Evolutionary conservation across 2,888 invertebrate genomes (phyloP), one percentile per base, ranked within the genome.

Genomic region (Hypolimnas misippus): DNA sequence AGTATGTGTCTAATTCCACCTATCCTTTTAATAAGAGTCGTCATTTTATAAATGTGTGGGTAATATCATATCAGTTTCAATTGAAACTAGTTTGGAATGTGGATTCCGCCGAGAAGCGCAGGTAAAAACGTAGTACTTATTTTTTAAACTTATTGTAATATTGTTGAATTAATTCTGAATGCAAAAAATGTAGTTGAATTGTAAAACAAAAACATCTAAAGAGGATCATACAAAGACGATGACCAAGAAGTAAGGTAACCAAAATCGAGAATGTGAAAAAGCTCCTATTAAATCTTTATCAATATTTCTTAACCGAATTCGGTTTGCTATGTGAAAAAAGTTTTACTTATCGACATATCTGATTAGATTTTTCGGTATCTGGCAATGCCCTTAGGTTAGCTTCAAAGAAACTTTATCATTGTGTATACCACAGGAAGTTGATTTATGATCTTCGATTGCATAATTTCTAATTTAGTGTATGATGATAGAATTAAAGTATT

Each of bases 341-440:
- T 70, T 69, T 68, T 67, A 61, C 70, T 79, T 82, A 81, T 82
- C 75, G 62, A 62, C 63, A 64, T 81, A 81, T 86, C 81, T 76
- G 84, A 84, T 84, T 81, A 82, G 73, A 79, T 76, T 67, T 65
- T 76, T 74, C 74, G 74, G 68, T 89, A 90, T 89, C 90, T 89
- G 89, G 75, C 89, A 86, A 85, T 89, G 89, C 86, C 89, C 89
- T 86, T 78, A 70, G 74, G 74, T 72, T 70, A 69, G 67, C 73
- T 79, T 78, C 75, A 77, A 74, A 77, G 75, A 72, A 72, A 70
- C 76, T 76, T 86, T 87, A 87, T 89, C 86, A 72, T 73, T 76
- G 19, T 59, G 53, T 56, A 71, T 74, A 74, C 76, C 75, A 78
- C 88, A 81, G 87, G 88, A 89, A 84, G 78, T 81, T 76, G 72